phyloP scores from a whole-genome alignment of 2,113 vertebrate genomes.

The Eublepharis macularius region DNA sequence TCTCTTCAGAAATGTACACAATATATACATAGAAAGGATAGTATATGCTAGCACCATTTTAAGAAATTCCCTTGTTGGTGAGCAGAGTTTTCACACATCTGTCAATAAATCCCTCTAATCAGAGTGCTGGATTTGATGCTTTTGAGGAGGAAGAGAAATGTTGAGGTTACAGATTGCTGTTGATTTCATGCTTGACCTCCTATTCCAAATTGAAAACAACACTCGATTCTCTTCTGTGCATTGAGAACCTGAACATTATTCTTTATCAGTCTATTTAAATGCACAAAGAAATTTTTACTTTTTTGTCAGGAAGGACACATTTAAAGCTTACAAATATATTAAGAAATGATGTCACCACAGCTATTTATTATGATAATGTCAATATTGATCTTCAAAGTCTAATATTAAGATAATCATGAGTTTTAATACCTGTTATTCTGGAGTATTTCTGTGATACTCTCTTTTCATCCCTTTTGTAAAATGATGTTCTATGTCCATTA shows the following conservation, averaged over 20 bases:
- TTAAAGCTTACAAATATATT: background rate
- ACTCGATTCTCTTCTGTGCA: background rate
- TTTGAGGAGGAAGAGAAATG: background rate
- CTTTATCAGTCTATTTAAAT: background rate
- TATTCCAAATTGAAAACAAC: background rate
- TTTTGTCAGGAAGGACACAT: background rate
- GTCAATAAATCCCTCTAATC: background rate
- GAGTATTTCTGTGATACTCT: background rate
- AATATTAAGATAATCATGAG: background rate
- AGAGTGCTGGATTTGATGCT: background rate
- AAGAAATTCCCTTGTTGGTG: background rate
- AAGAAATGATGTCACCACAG: background rate
- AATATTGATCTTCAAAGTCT: background rate
- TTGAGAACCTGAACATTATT: background rate
- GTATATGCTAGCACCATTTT: background rate
- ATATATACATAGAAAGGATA: background rate
- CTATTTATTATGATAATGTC: background rate
- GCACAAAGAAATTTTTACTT: background rate
- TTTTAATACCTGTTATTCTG: background rate
- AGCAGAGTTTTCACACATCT: background rate
- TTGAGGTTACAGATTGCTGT: background rate
- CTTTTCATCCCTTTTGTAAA: background rate
- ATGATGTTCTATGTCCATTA: background rate
- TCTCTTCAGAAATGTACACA: background rate
- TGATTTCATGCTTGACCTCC: slow-evolving; percentile 11